Conservation (phyloP, 1,140 invertebrate species). For the Leptinotarsa lineolata region DNA sequence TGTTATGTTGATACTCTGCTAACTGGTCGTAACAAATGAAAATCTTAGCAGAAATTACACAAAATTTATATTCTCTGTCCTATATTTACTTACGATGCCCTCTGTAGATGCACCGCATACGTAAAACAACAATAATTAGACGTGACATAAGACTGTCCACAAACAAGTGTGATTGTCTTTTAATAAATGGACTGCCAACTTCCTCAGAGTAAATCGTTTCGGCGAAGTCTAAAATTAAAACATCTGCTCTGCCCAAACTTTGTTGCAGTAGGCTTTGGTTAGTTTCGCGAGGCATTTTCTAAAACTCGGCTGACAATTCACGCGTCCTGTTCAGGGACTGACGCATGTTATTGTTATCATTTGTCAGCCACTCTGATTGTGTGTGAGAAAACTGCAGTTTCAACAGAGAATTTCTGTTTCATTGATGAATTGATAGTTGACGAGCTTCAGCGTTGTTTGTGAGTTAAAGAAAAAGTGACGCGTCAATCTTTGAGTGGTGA, state of each 20-base stretch:
- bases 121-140: slow-evolving; percentile 7
- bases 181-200: neutral
- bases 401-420: neutral
- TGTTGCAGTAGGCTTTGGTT: neutral
- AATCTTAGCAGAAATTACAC: too few relatives aligned
- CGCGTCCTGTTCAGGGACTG: neutral
- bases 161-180: neutral
- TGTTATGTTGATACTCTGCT: too few relatives aligned
- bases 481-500: neutral
- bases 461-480: neutral
- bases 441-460: neutral
- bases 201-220: neutral
- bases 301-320: neutral
- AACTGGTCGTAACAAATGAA: too few relatives aligned
- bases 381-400: neutral
- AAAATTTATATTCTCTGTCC: too few relatives aligned
- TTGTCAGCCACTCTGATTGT: neutral
- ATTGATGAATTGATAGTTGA: neutral
- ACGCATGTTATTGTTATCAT: neutral
- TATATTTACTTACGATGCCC: too few relatives aligned
- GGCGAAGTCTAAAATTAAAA: neutral
- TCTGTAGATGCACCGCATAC: neutral
- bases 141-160: slow-evolving; percentile 7
- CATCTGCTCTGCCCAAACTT: neutral
- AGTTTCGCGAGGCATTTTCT: neutral